Base-by-base conservation (phyloP, 1,140 invertebrate genomes). In the Andricus grossulariae region DNA sequence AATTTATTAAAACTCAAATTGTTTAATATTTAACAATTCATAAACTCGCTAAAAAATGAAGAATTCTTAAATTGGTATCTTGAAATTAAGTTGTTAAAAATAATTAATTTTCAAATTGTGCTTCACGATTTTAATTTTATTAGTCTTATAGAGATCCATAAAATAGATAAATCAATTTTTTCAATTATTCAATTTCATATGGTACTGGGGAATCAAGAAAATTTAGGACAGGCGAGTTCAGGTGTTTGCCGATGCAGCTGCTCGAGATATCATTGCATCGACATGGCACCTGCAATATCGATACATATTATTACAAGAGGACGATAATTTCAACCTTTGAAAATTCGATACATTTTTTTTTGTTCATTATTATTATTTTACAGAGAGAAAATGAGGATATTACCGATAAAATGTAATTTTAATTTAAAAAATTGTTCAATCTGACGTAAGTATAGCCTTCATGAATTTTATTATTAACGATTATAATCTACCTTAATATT, bases 201-300 rank as follows among this genome's bases (percentile, higher is more conserved):
- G 21, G n/a, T 55, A 8, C 21, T 18, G 25, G 4, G 32, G 55
- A 25, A 21, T 57, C 19, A 57, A 21, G 18, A 25, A 66, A 66
- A 32, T 32, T 16, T 0, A 66, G 60, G 13, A 66, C 13, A 39
- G 25, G 7, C 16, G 60, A 66, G 25, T 45, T 66, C 25, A 66
- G 60, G 60, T 66, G 60, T 32, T 32, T 66, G 13, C 60, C 1
- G 5, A 39, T 66, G 60, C 60, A 66, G 25, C 32, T 66, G 60
- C 60, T 39, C n/a, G 13, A 45, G 25, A 21, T 66, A 45, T 66
- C 60, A 66, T 32, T 66, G 60, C 60, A 39, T 45, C 60, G 25
- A 7, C 60, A 15, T 66, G 32, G 60, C 60, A 66, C 60, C 60
- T 66, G 60, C 60, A 66, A 66, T 66, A 39, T 16, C 60, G 60